Evolutionary conservation across 2,888 invertebrate species (phyloP).

Genomic region (Hypolimnas misippus): DNA sequence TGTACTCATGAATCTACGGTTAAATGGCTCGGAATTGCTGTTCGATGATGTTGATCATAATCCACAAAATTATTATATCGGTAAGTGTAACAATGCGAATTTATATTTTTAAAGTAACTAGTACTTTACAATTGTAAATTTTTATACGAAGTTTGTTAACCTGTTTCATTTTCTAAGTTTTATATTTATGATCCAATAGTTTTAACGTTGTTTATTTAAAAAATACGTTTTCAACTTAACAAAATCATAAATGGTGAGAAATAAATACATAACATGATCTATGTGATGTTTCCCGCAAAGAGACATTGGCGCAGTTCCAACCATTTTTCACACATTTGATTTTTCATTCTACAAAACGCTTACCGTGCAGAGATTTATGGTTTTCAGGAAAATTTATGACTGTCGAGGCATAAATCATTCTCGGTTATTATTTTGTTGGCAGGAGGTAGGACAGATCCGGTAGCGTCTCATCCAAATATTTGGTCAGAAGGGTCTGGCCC

Average conservation of each 20-base stretch:
- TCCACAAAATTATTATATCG: slow-evolving; percentile 56
- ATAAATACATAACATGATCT: neutral
- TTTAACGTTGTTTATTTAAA: too few species aligned
- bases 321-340: slow-evolving; percentile 13
- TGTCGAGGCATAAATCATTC: slow-evolving; percentile 24
- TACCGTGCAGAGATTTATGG: slow-evolving; percentile 22
- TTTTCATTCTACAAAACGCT: slow-evolving; percentile 19
- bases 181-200: too few species aligned
- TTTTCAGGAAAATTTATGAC: slow-evolving; percentile 20
- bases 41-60: slow-evolving; percentile 59
- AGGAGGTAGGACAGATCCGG: slow-evolving; percentile 54
- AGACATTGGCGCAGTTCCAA: slow-evolving; percentile 18
- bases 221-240: too few species aligned
- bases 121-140: too few species aligned
- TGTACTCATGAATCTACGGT: slow-evolving; percentile 76
- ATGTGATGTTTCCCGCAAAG: neutral
- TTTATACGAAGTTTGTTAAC: too few species aligned
- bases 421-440: slow-evolving; percentile 25
- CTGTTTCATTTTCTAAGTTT: too few species aligned
- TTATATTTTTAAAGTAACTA: too few species aligned
- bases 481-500: slow-evolving; percentile 56
- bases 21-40: slow-evolving; percentile 71
- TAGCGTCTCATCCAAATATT: slow-evolving; percentile 47
- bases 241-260: neutral
- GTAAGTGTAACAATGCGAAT: slow-evolving; percentile 46